phyloP scores from a whole-genome alignment of 2,888 invertebrate genomes.

The Drosophila subsilvestris region DNA sequence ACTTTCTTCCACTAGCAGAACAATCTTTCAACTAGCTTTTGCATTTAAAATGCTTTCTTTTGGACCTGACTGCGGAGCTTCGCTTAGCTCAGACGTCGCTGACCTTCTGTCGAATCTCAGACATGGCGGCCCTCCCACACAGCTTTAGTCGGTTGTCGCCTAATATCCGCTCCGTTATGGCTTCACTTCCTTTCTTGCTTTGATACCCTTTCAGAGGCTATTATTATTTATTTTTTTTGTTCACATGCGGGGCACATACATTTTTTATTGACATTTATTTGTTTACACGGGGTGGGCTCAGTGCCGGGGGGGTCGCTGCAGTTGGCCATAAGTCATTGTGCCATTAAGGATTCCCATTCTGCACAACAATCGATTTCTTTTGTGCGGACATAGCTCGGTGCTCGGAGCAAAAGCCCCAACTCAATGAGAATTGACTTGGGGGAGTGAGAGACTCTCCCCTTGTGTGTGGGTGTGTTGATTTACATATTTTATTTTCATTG shows the following conservation, averaged over 20 bases:
- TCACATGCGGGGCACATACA: conserved; percentile 20
- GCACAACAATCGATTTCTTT: conserved; percentile 67
- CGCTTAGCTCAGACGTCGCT: no score
- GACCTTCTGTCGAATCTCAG: no score
- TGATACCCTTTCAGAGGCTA: background rate
- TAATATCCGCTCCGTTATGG: conserved; percentile 3
- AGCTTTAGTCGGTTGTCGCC: no score
- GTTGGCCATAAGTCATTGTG: conserved; percentile 73
- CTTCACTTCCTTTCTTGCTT: conserved; percentile 10
- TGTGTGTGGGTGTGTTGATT: conserved; percentile 51
- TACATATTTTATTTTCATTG: conserved; percentile 43
- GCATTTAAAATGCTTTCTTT: no score
- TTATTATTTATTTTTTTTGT: background rate
- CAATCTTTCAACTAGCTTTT: no score
- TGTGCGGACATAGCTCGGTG: conserved; percentile 39
- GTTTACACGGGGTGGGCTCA: conserved; percentile 16
- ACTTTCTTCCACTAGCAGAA: no score
- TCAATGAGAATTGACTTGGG: background rate
- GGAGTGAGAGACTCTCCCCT: background rate
- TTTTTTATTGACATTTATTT: conserved; percentile 55
- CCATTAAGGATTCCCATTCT: conserved; percentile 72
- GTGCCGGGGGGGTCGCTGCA: conserved; percentile 25
- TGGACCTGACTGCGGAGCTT: no score
- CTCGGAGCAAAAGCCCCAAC: background rate
- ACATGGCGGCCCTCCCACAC: no score